Conservation (phyloP, 2,888 invertebrate genomes). For the Ellobium chinense region DNA sequence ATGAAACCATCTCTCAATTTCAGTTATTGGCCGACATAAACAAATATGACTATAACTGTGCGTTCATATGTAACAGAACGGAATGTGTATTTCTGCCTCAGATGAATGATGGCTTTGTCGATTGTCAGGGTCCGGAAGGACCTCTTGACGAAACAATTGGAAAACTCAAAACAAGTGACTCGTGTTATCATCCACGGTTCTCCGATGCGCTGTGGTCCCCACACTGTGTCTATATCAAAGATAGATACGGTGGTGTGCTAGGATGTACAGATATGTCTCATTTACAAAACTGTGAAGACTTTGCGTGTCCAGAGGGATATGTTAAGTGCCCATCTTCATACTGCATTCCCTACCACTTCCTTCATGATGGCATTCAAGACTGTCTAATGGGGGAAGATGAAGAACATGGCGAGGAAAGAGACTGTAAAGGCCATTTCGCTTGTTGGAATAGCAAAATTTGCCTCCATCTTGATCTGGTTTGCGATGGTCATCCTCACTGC, state of each 20-base stretch:
- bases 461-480: constrained; percentile 18
- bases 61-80: constrained; percentile 34
- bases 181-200: neutral
- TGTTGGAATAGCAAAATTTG: constrained; percentile 20
- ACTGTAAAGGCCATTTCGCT: constrained; percentile 16
- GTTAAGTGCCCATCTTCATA: constrained; percentile 26
- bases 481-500: constrained; percentile 16
- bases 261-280: constrained; percentile 27
- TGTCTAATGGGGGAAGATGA: constrained; percentile 36
- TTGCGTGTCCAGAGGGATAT: constrained; percentile 31
- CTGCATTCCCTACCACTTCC: constrained; percentile 22
- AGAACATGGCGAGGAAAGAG: neutral
- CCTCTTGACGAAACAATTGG: constrained; percentile 32
- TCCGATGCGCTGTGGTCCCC: constrained; percentile 2
- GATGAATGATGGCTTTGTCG: neutral
- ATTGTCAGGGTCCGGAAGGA: constrained; percentile 35
- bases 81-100: constrained; percentile 8
- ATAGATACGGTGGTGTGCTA: neutral
- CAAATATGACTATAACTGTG: neutral
- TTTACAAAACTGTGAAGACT: constrained; percentile 22
- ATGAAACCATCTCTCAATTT: neutral
- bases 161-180: neutral
- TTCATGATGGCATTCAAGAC: constrained; percentile 9
- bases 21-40: too few relatives aligned
- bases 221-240: constrained; percentile 27